Conservation (phyloP, 2,113 vertebrate genomes). For the Butorides virescens region DNA sequence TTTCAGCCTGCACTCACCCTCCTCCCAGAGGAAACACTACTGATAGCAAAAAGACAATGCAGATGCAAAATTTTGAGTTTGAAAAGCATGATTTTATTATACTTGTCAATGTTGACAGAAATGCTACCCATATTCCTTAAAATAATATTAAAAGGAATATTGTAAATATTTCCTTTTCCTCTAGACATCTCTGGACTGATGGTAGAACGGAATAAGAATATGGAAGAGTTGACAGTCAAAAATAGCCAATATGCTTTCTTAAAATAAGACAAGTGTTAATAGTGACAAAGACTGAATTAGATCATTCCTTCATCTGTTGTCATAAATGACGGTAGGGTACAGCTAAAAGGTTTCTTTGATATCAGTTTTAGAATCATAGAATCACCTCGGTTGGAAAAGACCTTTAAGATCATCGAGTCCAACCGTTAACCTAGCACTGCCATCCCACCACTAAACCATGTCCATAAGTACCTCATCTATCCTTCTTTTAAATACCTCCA, state of each 20-base stretch:
- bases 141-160: background rate
- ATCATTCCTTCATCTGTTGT: background rate
- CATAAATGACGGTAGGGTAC: background rate
- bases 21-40: background rate
- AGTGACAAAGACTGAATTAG: background rate
- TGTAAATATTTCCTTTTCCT: background rate
- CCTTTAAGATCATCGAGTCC: no score
- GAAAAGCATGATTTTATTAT: background rate
- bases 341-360: background rate
- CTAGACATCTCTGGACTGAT: background rate
- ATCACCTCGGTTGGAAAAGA: no score
- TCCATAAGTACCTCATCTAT: no score
- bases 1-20: background rate
- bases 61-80: background rate
- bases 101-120: background rate
- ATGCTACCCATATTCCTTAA: background rate
- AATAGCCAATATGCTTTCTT: background rate
- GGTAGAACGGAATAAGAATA: background rate
- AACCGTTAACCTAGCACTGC: no score
- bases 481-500: no score
- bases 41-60: background rate
- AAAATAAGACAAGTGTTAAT: background rate
- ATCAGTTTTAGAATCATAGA: no score
- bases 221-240: background rate
- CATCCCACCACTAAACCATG: no score